A percentile compares a stretch with the other conserved stretches of the same genome.
These are phyloP conservation scores for Menidia menidia DNA, from an alignment of 2,797 vertebrate species.

Conservation along the genomic window DNA sequence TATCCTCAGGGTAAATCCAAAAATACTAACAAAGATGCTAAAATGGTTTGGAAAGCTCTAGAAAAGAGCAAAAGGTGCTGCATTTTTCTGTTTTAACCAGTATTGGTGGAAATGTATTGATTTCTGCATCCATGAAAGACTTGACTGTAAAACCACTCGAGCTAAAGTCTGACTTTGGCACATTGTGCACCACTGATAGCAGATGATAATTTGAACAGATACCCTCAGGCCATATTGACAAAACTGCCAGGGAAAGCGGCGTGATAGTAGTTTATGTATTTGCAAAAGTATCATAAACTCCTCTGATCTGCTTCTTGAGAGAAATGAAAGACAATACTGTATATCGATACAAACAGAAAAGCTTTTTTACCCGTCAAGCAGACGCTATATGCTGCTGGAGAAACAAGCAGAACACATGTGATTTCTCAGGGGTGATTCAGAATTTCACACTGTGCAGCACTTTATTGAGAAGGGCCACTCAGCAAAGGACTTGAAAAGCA, in stretches of 20 bases:
- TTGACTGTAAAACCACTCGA: not conserved
- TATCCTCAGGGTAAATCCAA: too few species aligned
- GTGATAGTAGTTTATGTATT: conserved; percentile 3
- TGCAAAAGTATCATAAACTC: not conserved
- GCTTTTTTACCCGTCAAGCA: not conserved
- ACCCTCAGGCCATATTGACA: not conserved
- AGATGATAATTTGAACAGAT: conserved; percentile 6
- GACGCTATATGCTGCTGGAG: not conserved
- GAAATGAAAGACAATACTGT: not conserved
- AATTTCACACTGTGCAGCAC: conserved; percentile 20
- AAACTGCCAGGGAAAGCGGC: not conserved
- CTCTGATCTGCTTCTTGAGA: not conserved
- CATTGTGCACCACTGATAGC: not conserved
- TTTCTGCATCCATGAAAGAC: not conserved
- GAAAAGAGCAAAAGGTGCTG: not conserved
- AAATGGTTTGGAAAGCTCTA: not conserved
- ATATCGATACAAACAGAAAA: not conserved
- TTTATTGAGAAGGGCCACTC: conserved; percentile 38
- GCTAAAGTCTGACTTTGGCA: not conserved
- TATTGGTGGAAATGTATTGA: not conserved
- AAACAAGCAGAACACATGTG: conserved; percentile 5
- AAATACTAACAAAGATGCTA: not conserved
- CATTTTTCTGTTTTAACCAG: not conserved
- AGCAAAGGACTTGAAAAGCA: conserved; percentile 45
- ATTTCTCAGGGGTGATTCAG: conserved; percentile 14